These are phyloP conservation scores for Furcula furcula DNA, from an alignment of 2,888 invertebrate species.

Conservation along the genomic window DNA sequence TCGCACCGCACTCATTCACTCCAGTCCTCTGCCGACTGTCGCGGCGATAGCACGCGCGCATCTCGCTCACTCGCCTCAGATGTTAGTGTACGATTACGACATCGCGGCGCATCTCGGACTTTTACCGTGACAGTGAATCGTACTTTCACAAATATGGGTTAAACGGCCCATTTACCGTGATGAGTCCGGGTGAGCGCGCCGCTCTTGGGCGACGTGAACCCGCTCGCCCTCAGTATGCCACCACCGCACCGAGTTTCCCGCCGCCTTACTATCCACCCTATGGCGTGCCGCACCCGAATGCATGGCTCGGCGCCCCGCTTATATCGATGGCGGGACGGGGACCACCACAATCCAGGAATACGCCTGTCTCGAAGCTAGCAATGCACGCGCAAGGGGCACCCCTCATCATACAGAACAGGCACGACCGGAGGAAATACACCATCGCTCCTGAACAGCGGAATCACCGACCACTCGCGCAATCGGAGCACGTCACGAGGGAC, in stretches of 20 bases:
- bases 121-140: constrained; percentile 77
- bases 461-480: constrained; percentile 56
- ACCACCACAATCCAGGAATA: constrained; percentile 62
- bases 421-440: constrained; percentile 76
- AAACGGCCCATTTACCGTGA: constrained; percentile 79
- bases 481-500: constrained; percentile 56
- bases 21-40: constrained; percentile 73
- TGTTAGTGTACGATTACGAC: constrained; percentile 79
- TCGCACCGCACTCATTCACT: constrained; percentile 73
- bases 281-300: constrained; percentile 81
- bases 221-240: constrained; percentile 76
- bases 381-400: constrained; percentile 93
- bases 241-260: constrained; percentile 76
- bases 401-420: constrained; percentile 87
- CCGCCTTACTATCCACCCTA: constrained; percentile 77
- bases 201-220: constrained; percentile 77
- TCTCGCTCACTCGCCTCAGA: constrained; percentile 59
- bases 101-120: constrained; percentile 65
- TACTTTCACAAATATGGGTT: constrained; percentile 85
- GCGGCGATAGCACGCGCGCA: constrained; percentile 69
- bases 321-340: constrained; percentile 88
- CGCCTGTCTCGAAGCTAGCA: constrained; percentile 87
- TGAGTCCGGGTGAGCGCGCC: constrained; percentile 81
- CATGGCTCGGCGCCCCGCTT: constrained; percentile 90
- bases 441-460: constrained; percentile 66